Base-by-base conservation (phyloP, 2,113 vertebrate genomes). In the Columbina picui region DNA sequence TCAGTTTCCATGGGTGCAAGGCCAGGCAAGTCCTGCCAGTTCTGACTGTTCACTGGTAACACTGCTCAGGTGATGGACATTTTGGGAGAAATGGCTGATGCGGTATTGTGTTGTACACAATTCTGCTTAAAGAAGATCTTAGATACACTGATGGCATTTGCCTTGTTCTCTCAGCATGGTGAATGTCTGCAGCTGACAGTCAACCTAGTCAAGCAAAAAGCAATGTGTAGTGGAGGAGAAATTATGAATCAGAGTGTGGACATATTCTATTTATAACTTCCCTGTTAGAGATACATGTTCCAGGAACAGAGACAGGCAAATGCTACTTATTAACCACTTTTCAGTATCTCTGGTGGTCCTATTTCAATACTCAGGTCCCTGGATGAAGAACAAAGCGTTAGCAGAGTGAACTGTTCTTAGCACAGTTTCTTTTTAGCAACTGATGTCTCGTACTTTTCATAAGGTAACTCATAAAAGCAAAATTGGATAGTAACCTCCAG, bases 191-290 rank as follows among this genome's bases (percentile, higher is more conserved):
- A 92, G 53, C 59, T 89, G 73, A 92, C 84, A 78, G 39, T 59
- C 84, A 87, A 50, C 7, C 49, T 32, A 78, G 52, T 88, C 59
- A 88, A 93, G 90, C 83, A 92, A 80, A 91, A 86, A 70, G 9
- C n/a, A 85, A 76, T 84, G 84, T 52, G 79, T 43, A 90, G 45
- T 60, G 82, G 21, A 96, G 85, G 79, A 95, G 79, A 95, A 94
- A 91, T 85, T 89, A 77, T 73, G 41, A 67, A 93, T 59, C 4
- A 5, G 59, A 83, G 61, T 63, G 39, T 74, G 63, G 78, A 77
- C 38, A 52, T 70, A 29, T 30, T 85, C 81, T 94, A 79, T 93
- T 87, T 92, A 77, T 94, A 92, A 79, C 19, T 73, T 76, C 69
- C 30, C n/a, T 79, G 29, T 50, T 77, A 85, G 9, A 91, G 29